phyloP scores from a whole-genome alignment of 2,797 vertebrate genomes.

The Onychomys torridus region DNA sequence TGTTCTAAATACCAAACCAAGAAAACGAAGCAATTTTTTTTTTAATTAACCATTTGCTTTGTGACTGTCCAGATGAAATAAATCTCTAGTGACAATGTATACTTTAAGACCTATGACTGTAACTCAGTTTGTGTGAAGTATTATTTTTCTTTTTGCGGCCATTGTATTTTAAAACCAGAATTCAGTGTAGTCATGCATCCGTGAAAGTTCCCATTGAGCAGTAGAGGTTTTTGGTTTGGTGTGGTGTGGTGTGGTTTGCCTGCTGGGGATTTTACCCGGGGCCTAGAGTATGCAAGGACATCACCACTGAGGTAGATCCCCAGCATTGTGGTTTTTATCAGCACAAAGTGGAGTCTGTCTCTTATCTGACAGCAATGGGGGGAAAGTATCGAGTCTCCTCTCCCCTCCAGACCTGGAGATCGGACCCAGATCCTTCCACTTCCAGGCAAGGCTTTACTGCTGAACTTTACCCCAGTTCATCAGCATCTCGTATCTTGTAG shows the following conservation, averaged over 20 bases:
- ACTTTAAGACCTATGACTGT: neutral
- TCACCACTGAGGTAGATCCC: neutral
- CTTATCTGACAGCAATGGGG: neutral
- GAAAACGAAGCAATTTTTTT: constrained; percentile 2
- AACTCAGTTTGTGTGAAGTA: constrained; percentile 6
- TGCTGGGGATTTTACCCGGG: neutral
- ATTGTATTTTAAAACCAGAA: constrained; percentile 46
- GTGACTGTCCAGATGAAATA: neutral
- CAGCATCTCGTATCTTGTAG: neutral
- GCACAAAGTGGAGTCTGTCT: neutral
- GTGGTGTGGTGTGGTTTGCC: neutral
- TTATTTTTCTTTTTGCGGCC: constrained; percentile 24
- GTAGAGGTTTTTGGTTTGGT: neutral
- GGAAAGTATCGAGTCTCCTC: neutral
- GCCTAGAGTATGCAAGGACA: neutral
- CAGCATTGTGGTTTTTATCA: neutral
- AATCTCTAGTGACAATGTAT: neutral
- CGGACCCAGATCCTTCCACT: neutral
- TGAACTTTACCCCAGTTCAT: neutral
- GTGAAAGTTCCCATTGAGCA: neutral
- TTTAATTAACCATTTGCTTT: constrained; percentile 18
- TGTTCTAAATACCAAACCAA: constrained; percentile 32
- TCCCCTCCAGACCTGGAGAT: neutral
- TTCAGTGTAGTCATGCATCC: neutral
- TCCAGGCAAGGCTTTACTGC: neutral